Evolutionary conservation across 2,113 vertebrate genomes (phyloP), one percentile per base, ranked within the genome.

Genomic region (Arvicanthis niloticus): DNA sequence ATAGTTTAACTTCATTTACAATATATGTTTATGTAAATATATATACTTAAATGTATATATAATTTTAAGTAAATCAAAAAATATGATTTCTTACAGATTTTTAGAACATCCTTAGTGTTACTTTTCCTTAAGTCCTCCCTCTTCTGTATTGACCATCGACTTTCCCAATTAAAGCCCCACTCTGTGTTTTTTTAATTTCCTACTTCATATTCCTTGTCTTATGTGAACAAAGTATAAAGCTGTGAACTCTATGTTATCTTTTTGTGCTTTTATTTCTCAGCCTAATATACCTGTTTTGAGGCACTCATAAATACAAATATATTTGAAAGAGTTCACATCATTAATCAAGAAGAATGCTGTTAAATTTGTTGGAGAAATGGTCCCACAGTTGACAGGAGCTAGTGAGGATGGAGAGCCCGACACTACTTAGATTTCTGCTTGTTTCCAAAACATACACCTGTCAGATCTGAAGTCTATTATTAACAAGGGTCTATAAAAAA

Each of bases 401-500:
- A 91, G 76, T 0, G 0, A 29, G 8, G 45, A 12, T 34, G 19
- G 72, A 91, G 53, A 95, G 40, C 13, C 40, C 72, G 37, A 77
- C 0, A 77, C 7, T 40, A 40, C 67, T 60, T 9, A 37, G n/a
- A 53, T 89, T 93, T 96, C 89, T 96, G 15, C 31, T 89, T 78
- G 9, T 84, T 93, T 91, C 84, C 68, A 16, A 19, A 93, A 75
- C 19, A 87, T 1, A 0, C 22, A 82, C 37, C 70, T 95, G 89
- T 73, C 95, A 91, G 65, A 85, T 68, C 24, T 68, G 70, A 95
- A 90, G 85, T 80, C 37, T 91, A 7, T 92, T 87, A 84, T 95
- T 96, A 97, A 95, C 65, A 91, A 81, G 12, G 7, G 12, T 86
- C n/a, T 91, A 81, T 91, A 94, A 94, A 97, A 88, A 42, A 94